Evolutionary conservation across 2,113 vertebrate genomes (phyloP), one percentile per base, ranked within the genome.

Genomic region (Siniperca knerii): DNA sequence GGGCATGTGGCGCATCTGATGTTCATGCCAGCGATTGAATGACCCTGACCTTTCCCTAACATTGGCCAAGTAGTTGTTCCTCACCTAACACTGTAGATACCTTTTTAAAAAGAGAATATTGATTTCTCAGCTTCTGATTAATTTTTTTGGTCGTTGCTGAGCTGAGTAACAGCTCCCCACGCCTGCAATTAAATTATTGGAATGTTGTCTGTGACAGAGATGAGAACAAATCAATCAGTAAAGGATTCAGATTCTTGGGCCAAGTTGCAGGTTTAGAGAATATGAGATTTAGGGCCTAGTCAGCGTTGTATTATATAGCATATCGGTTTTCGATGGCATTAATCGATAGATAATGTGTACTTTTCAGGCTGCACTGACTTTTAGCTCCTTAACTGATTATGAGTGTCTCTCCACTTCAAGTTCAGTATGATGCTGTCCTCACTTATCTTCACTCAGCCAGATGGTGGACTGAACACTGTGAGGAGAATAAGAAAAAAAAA

Each of bases 381-480:
- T 86, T 60, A 75, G 61, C 77, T 82, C 73, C 82, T 75, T 67
- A 79, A 73, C 87, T 70, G 66, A 90, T 91, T 81, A 77, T 50
- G 54, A 88, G 65, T 58, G 46, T 90, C 57, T 85, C 13, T 62
- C 71, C 79, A 54, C 82, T 88, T 81, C 23, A 73, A 70, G 18
- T 87, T 82, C 58, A 58, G 77, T 21, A 23, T 64, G 80, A 81
- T 54, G 75, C 46, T n/a, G 72, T 54, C 77, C 83, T 57, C 65
- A 75, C 85, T 85, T 87, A 85, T 81, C 86, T 89, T 79, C 79
- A 77, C 86, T 84, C 58, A 5, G 62, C 75, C 87, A 88, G 87
- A 84, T 52, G 8, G 48, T 13, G 33, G 48, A 46, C 55, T 42
- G 66, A 87, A 69, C 58, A 73, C 65, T 40, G 50, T 1, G 23